Evolutionary conservation across 2,113 vertebrate genomes (phyloP).

Genomic region (Erinaceus europaeus): DNA sequence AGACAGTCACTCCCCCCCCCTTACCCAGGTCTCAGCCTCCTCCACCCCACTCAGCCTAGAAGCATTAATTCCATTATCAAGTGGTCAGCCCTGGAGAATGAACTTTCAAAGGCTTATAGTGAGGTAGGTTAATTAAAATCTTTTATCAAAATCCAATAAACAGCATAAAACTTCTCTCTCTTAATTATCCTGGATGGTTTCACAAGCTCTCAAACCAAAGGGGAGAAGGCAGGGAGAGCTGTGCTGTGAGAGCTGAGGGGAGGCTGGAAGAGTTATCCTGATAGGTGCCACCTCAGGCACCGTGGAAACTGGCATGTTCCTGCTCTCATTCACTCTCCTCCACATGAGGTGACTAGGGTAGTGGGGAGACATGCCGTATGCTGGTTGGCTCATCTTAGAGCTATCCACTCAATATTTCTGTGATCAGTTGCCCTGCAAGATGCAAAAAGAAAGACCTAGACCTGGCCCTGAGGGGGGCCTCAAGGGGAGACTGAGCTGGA

Average conservation of each 20-base stretch:
- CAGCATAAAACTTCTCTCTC: conserved; percentile 71
- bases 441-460: too few relatives aligned
- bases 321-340: too few relatives aligned
- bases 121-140: conserved; percentile 82
- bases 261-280: neutral
- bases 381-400: neutral
- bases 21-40: neutral
- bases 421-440: neutral
- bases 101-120: conserved; percentile 71
- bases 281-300: neutral
- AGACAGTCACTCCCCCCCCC: neutral
- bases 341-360: neutral
- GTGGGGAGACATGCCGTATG: too few relatives aligned
- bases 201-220: conserved; percentile 42
- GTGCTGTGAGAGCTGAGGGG: neutral
- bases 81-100: conserved; percentile 55
- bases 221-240: neutral
- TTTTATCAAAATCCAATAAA: conserved; percentile 77
- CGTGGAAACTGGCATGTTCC: neutral
- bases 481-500: accelerated
- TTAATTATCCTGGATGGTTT: conserved; percentile 77
- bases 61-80: conserved; percentile 51
- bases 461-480: too few relatives aligned
- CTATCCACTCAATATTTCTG: neutral
- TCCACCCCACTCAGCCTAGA: neutral